phyloP scores from a whole-genome alignment of 2,113 vertebrate species.

The Charina bottae region DNA sequence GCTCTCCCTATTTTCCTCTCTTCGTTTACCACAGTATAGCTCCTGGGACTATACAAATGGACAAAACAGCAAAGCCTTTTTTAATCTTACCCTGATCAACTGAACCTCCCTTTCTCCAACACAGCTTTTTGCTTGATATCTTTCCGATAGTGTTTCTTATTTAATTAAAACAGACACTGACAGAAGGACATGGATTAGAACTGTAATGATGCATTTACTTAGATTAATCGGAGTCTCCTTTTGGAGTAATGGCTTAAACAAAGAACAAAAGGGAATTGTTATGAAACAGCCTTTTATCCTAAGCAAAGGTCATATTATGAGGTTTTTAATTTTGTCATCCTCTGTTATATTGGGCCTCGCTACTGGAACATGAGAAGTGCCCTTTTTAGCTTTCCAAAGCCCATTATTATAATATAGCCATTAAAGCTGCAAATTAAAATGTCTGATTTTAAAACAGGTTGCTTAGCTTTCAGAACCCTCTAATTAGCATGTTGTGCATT shows the following conservation, averaged over 20 bases:
- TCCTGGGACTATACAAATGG: constrained; percentile 79
- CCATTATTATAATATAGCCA: constrained; percentile 80
- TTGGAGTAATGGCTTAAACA: constrained; percentile 83
- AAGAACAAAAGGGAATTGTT: constrained; percentile 89
- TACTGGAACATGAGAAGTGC: constrained; percentile 75
- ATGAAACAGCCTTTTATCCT: constrained; percentile 85
- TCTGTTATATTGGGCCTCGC: constrained; percentile 74
- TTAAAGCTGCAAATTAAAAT: constrained; percentile 82
- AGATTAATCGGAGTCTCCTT: constrained; percentile 89
- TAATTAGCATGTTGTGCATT: constrained; percentile 83
- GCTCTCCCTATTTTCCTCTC: constrained; percentile 70
- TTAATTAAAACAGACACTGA: constrained; percentile 97
- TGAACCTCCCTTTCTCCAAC: constrained; percentile 78
- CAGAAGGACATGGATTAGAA: constrained; percentile 92
- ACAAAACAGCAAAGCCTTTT: constrained; percentile 85
- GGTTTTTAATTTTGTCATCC: constrained; percentile 81
- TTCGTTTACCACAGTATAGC: constrained; percentile 68
- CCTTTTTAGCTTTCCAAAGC: constrained; percentile 69
- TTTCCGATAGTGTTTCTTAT: constrained; percentile 84
- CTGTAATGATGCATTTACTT: constrained; percentile 91
- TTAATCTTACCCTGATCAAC: constrained; percentile 90
- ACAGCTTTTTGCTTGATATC: constrained; percentile 81
- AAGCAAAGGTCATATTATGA: constrained; percentile 86
- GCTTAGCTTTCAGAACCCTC: constrained; percentile 80
- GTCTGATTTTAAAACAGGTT: constrained; percentile 84